Evolutionary conservation across 2,888 invertebrate genomes (phyloP).

Genomic region (Gonocerus acuteangulatus): DNA sequence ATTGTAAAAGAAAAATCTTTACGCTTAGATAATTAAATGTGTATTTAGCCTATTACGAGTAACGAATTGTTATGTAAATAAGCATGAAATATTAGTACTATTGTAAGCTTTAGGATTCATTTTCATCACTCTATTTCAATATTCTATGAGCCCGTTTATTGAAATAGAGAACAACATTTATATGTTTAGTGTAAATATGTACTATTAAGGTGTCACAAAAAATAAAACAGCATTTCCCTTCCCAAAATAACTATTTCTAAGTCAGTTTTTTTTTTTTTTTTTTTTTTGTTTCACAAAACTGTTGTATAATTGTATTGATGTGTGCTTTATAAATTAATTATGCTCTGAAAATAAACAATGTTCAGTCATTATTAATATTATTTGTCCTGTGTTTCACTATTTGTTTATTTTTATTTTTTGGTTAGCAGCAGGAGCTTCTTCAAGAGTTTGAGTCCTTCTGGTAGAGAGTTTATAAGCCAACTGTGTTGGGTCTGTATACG

Average conservation of each 20-base stretch:
- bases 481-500: too few species aligned
- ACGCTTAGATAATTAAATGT: constrained; percentile 10
- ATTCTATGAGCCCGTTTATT: constrained; percentile 24
- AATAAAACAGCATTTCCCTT: too few species aligned
- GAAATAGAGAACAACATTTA: constrained; percentile 8
- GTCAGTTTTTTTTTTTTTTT: background rate
- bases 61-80: too few species aligned
- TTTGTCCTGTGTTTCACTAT: too few species aligned
- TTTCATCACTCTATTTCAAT: constrained; percentile 16
- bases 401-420: too few species aligned
- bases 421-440: too few species aligned
- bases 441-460: too few species aligned
- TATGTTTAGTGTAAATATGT: too few species aligned
- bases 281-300: background rate
- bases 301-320: constrained; percentile 2
- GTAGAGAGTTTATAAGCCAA: too few species aligned
- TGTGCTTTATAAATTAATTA: constrained; percentile 15
- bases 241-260: background rate
- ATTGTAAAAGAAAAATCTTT: constrained; percentile 11
- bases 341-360: constrained; percentile 8
- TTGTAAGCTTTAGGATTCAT: background rate
- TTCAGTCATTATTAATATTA: too few species aligned
- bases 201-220: too few species aligned
- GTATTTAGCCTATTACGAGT: too few species aligned
- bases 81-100: background rate